phyloP scores from a whole-genome alignment of 2,797 vertebrate species.

The Acipenser transmontanus region DNA sequence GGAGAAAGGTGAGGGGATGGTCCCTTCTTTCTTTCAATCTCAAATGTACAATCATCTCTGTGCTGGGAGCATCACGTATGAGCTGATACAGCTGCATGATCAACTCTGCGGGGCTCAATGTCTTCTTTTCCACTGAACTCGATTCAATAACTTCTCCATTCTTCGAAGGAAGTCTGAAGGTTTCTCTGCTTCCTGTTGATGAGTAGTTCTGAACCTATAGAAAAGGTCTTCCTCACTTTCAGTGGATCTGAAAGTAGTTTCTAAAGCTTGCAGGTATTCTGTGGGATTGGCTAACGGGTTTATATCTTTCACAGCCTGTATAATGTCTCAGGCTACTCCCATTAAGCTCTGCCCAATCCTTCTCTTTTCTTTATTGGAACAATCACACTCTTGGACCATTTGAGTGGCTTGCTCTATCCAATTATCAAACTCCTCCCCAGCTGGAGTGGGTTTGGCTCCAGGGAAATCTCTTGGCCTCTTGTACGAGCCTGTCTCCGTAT shows the following conservation, averaged over 20 bases:
- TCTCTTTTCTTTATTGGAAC: slow-evolving; percentile 17
- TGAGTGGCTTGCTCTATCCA: too few relatives aligned
- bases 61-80: background rate
- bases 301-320: slow-evolving; percentile 15
- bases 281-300: background rate
- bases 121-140: too few relatives aligned
- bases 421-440: too few relatives aligned
- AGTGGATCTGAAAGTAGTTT: too few relatives aligned
- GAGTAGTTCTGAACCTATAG: too few relatives aligned
- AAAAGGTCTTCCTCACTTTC: too few relatives aligned
- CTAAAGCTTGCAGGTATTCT: too few relatives aligned
- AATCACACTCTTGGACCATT: background rate
- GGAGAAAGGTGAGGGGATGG: background rate
- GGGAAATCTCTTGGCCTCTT: slow-evolving; percentile 10
- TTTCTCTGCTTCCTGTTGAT: too few relatives aligned
- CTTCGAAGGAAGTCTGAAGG: too few relatives aligned
- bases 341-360: slow-evolving; percentile 24
- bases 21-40: too few relatives aligned
- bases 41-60: background rate
- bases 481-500: background rate
- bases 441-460: slow-evolving; percentile 12
- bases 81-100: too few relatives aligned
- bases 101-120: background rate
- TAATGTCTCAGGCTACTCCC: slow-evolving; percentile 13
- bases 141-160: too few relatives aligned